phyloP scores from a whole-genome alignment of 1,140 invertebrate genomes.

The Listronotus oregonensis region DNA sequence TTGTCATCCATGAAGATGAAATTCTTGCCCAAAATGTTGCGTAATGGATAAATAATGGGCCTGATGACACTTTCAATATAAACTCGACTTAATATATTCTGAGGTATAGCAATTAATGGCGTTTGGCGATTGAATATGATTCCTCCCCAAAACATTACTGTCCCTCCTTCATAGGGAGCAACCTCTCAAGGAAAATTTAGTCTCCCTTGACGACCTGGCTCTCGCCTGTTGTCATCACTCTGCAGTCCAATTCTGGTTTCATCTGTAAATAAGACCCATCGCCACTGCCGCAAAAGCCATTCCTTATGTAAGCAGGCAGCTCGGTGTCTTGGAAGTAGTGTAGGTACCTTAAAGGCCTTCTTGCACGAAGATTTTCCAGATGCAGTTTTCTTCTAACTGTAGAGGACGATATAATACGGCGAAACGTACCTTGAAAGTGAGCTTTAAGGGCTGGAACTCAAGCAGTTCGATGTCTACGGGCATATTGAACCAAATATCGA shows the following conservation, averaged over 20 bases:
- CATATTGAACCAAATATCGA: conserved; percentile 22
- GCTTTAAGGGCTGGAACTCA: conserved; percentile 11
- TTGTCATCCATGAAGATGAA: conserved; percentile 27
- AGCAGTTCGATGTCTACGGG: conserved; percentile 14
- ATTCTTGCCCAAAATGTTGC: conserved; percentile 13
- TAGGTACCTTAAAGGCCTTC: conserved; percentile 9
- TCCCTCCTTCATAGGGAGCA: conserved; percentile 57
- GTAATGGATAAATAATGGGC: conserved; percentile 13
- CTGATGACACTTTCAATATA: conserved; percentile 17
- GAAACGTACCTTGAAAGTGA: conserved; percentile 11
- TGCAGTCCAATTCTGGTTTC: conserved; percentile 20
- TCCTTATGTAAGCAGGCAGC: conserved; percentile 4
- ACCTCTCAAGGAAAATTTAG: conserved; percentile 4
- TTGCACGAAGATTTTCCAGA: conserved; percentile 13
- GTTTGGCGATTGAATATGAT: conserved; percentile 5
- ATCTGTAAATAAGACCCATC: conserved; percentile 20
- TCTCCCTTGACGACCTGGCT: conserved; percentile 3
- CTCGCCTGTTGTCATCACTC: conserved; percentile 4
- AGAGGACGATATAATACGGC: not conserved
- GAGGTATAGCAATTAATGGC: conserved; percentile 8
- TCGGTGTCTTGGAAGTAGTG: conserved; percentile 9
- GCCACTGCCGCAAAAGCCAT: conserved; percentile 22
- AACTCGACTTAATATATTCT: conserved; percentile 6
- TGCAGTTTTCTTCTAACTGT: not conserved
- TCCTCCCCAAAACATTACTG: conserved; percentile 15